Evolutionary conservation across 2,888 invertebrate species (phyloP).

Genomic region (Scelioninae gen. 1): DNA sequence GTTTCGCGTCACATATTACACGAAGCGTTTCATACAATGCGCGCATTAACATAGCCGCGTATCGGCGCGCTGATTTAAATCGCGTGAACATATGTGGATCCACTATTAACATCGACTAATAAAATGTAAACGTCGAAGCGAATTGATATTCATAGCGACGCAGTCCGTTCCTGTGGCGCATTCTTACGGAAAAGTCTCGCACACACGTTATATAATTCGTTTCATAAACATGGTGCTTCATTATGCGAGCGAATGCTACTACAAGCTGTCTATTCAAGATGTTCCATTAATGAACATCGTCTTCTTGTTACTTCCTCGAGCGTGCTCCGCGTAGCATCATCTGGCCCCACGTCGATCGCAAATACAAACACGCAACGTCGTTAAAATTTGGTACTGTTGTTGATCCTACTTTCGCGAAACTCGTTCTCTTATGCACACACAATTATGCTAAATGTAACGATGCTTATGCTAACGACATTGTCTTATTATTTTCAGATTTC

Average conservation of each 20-base stretch:
- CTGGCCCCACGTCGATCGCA: conserved; percentile 45
- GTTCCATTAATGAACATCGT: conserved; percentile 64
- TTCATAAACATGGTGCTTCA: conserved; percentile 63
- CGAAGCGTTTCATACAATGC: conserved; percentile 30
- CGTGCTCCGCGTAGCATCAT: conserved; percentile 41
- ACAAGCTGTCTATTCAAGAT: conserved; percentile 61
- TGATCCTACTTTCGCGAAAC: conserved; percentile 34
- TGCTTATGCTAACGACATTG: conserved; percentile 25
- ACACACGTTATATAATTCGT: conserved; percentile 56
- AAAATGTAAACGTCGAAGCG: conserved; percentile 45
- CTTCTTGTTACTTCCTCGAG: conserved; percentile 50
- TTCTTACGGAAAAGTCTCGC: conserved; percentile 34
- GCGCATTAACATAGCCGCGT: conserved; percentile 20
- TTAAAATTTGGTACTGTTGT: conserved; percentile 51
- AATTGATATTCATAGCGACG: conserved; percentile 48
- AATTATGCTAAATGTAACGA: conserved; percentile 26
- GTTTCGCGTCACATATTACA: conserved; percentile 47
- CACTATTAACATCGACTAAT: conserved; percentile 29
- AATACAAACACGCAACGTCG: conserved; percentile 42
- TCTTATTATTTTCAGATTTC: too few species aligned
- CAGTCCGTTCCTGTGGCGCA: conserved; percentile 14
- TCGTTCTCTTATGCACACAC: conserved; percentile 17
- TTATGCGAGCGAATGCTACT: conserved; percentile 61
- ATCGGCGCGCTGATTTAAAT: conserved; percentile 30
- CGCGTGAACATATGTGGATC: conserved; percentile 25